Evolutionary conservation across 2,888 invertebrate species (phyloP).

Genomic region (Nemotelus nigrinus): DNA sequence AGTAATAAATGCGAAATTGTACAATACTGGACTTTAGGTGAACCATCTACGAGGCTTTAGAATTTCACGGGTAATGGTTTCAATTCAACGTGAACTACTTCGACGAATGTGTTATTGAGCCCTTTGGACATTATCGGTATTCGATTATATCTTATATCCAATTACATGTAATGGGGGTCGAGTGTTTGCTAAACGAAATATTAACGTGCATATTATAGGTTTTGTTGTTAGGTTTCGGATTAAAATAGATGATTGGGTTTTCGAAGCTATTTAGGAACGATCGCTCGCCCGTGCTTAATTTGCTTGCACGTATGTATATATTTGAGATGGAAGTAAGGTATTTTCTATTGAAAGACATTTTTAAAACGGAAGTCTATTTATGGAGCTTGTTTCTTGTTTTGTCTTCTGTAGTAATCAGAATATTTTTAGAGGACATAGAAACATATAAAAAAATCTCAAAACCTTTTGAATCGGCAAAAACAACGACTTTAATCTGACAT

Average conservation of each 20-base stretch:
- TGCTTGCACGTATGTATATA: no score
- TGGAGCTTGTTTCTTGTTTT: no score
- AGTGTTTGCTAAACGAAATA: constrained; percentile 40
- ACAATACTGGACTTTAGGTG: constrained; percentile 39
- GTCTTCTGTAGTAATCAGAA: no score
- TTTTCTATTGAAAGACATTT: no score
- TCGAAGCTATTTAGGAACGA: no score
- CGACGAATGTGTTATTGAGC: constrained; percentile 5
- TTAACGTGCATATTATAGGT: constrained; percentile 34
- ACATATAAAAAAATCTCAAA: no score
- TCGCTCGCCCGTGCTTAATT: no score
- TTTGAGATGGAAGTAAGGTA: no score
- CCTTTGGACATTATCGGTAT: constrained; percentile 34
- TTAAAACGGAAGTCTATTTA: no score
- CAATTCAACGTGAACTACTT: constrained; percentile 41
- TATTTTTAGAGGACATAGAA: no score
- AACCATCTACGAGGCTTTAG: constrained; percentile 25
- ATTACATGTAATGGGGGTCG: constrained; percentile 42
- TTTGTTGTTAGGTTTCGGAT: constrained; percentile 34
- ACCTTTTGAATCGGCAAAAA: no score
- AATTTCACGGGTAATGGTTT: constrained; percentile 31
- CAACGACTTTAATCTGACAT: no score
- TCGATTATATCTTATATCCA: constrained; percentile 33
- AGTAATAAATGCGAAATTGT: constrained; percentile 40
- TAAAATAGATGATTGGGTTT: constrained; percentile 4